Evolutionary conservation across 1,140 invertebrate genomes (phyloP), one percentile per base, ranked within the genome.

Genomic region (Calycopis cecrops): DNA sequence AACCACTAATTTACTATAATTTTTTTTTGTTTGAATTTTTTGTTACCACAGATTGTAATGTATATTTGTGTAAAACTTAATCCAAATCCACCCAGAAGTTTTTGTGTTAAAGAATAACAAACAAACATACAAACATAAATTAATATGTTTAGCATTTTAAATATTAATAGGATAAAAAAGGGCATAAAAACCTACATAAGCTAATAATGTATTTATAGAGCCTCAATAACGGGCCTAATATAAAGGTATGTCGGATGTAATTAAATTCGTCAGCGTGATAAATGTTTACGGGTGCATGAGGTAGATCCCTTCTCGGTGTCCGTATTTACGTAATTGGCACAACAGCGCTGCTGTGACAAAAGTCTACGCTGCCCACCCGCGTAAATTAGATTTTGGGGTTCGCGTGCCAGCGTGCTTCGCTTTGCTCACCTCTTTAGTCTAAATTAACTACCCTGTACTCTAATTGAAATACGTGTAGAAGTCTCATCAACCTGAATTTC

Each of bases 301-400:
- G 70, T 62, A 61, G 62, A 62, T 52, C 63, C 59, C 62, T 64
- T 35, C 57, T 38, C 57, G 52, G 50, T 71, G 67, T 66, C 63
- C 69, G 68, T 82, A 79, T 85, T 85, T 83, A 79, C 73, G 69
- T 83, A 85, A 83, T 83, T 83, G 82, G 73, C 56, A 63, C 71
- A 73, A 68, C 73, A 64, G 69, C 63, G 61, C 74, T 49, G 50
- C 63, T 56, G 73, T 76, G 77, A 84, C 79, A 80, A 83, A 85
- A 82, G 73, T 82, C 72, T 72, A 69, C 55, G 59, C 63, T 67
- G 67, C 63, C 62, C 60, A 61, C 57, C 63, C 68, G 62, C 62
- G 68, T 65, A 83, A 85, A 83, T 84, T 81, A 81, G 74, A 80
- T 83, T 79, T 60, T 59, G 47, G 58, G 67, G 57, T 53, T 70